A percentile compares a stretch with the other conserved stretches of the same genome.
Conservation (phyloP, 2,113 vertebrate genomes). For the Ageneiosus marmoratus region DNA sequence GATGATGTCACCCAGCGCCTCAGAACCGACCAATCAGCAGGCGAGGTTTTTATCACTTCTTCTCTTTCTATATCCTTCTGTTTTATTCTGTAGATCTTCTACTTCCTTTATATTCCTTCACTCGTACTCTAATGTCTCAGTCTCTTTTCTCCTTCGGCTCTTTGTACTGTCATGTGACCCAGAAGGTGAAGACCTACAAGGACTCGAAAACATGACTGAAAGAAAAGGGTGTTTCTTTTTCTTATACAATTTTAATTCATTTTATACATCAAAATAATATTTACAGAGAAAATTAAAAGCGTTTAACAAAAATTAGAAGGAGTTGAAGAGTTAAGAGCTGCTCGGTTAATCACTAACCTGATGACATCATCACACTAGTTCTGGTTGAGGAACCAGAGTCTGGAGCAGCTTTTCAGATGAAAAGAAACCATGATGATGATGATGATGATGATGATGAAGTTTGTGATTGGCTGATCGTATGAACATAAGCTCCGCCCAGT, state of each 20-base stretch:
- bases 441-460: background rate
- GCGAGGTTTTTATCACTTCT: too few species aligned
- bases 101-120: too few species aligned
- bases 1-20: too few species aligned
- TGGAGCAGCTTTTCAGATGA: background rate
- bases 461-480: background rate
- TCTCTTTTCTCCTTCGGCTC: too few species aligned
- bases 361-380: background rate
- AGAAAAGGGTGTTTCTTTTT: background rate
- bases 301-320: background rate
- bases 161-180: too few species aligned
- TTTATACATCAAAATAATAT: constrained; percentile 6
- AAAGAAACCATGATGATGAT: background rate
- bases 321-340: background rate
- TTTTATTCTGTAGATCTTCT: too few species aligned
- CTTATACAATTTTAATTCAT: background rate
- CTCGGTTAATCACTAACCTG: background rate
- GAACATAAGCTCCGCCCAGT: background rate
- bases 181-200: too few species aligned
- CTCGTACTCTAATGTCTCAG: too few species aligned
- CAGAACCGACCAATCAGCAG: too few species aligned
- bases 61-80: too few species aligned
- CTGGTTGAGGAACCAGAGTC: too few species aligned
- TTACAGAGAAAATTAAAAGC: background rate
- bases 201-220: too few species aligned